These are phyloP conservation scores for Chromobotia macracanthus DNA, from an alignment of 2,797 vertebrate genomes.

Conservation along the genomic window DNA sequence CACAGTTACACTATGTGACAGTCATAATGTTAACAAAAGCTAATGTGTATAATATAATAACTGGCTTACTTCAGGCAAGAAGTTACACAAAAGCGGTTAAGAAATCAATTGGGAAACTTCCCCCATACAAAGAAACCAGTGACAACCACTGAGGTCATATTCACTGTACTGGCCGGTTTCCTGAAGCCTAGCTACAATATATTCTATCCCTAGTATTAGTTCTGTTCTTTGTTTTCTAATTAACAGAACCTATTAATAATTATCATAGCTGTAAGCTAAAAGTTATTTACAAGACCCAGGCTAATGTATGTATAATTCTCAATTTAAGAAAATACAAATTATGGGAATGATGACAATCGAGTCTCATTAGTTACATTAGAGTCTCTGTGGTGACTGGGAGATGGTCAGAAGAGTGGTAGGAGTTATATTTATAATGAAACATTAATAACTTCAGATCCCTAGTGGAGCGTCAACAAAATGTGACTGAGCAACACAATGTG, in stretches of 20 bases:
- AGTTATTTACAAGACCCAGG: not conserved
- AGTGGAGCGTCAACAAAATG: constrained; percentile 37
- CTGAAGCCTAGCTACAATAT: not conserved
- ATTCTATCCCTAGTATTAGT: not conserved
- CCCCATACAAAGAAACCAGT: not conserved
- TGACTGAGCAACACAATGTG: constrained; percentile 31
- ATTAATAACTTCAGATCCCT: constrained; percentile 46
- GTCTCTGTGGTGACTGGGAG: constrained; percentile 6
- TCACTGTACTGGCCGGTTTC: not conserved
- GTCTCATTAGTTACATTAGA: constrained; percentile 12
- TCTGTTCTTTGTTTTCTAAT: not conserved
- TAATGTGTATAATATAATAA: not conserved
- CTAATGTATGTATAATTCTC: not conserved
- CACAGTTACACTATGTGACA: not conserved
- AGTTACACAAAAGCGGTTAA: constrained; percentile 9
- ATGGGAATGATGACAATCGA: not conserved
- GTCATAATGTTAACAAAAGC: constrained; percentile 13
- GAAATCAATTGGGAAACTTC: constrained; percentile 17
- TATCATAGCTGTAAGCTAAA: not conserved
- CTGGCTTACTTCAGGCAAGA: not conserved
- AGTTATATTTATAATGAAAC: constrained; percentile 67
- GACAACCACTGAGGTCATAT: constrained; percentile 1
- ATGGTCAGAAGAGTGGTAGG: not conserved
- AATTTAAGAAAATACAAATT: not conserved
- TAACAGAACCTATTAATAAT: not conserved